Conservation (phyloP, 1,140 invertebrate species). For the Camponotus vicinus region DNA sequence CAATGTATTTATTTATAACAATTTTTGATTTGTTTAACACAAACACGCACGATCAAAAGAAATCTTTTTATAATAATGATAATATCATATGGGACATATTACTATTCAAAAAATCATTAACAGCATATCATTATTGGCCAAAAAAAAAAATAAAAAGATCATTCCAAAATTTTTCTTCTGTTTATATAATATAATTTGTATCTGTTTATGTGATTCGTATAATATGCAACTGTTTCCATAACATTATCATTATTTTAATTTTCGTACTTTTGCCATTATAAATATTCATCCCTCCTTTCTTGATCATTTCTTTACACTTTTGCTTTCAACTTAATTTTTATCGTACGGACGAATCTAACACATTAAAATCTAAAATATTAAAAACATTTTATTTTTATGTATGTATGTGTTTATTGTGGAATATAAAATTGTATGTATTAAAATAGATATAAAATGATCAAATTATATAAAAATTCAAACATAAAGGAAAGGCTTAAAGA, state of each 20-base stretch:
- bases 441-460: not conserved
- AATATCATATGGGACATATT: slow-evolving; percentile 2
- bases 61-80: not conserved
- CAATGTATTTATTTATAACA: slow-evolving; percentile 1
- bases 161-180: not conserved
- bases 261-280: slow-evolving; percentile 29
- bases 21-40: slow-evolving; percentile 26
- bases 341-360: slow-evolving; percentile 49
- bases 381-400: not conserved
- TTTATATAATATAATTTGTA: not conserved
- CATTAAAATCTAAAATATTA: slow-evolving; percentile 35
- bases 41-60: slow-evolving; percentile 6
- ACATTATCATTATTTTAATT: slow-evolving; percentile 42
- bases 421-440: no score
- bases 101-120: not conserved
- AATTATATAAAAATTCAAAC: not conserved
- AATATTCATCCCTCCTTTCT: slow-evolving; percentile 3
- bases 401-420: not conserved
- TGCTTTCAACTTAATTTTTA: slow-evolving; percentile 29
- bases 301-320: slow-evolving; percentile 41
- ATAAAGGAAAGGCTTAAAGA: no score
- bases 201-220: not conserved
- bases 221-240: not conserved
- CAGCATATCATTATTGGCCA: not conserved
- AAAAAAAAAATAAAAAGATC: not conserved